These are phyloP conservation scores for Sogatella furcifera DNA, from an alignment of 1,140 invertebrate species.

Conservation along the genomic window DNA sequence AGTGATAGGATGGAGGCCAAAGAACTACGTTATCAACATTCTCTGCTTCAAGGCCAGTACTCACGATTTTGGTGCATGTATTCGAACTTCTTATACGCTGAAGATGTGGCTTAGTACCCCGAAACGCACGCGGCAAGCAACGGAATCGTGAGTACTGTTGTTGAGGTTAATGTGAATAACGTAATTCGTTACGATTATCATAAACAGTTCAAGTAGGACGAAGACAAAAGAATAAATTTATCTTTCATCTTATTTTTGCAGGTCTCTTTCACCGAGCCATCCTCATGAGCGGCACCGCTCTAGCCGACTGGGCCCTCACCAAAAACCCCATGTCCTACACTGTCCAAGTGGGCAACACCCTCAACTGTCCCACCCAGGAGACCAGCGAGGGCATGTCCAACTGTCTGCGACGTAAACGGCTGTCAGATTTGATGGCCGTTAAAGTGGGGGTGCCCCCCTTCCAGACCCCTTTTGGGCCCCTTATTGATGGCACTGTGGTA, in stretches of 20 bases:
- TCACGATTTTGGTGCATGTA: no score
- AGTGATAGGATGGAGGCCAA: no score
- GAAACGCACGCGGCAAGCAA: no score
- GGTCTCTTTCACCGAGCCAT: conserved; percentile 85
- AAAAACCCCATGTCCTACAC: conserved; percentile 67
- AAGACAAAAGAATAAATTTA: no score
- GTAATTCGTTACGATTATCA: no score
- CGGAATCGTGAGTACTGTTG: no score
- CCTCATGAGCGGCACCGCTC: conserved; percentile 85
- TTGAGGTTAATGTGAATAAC: no score
- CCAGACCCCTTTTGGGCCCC: conserved; percentile 62
- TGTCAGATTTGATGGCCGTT: conserved; percentile 61
- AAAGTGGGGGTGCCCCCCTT: conserved; percentile 48
- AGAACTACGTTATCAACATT: no score
- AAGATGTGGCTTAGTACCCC: no score
- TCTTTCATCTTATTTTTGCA: conserved; percentile 34
- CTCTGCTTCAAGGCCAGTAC: no score
- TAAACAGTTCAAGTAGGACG: no score
- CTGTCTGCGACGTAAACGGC: conserved; percentile 50
- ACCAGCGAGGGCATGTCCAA: conserved; percentile 39
- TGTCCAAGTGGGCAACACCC: conserved; percentile 62
- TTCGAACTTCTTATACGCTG: no score
- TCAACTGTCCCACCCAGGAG: conserved; percentile 55
- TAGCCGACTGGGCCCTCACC: conserved; percentile 81
- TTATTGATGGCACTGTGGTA: conserved; percentile 73